These are phyloP conservation scores for Pontoporia blainvillei DNA, from an alignment of 2,113 vertebrate species.

Conservation along the genomic window DNA sequence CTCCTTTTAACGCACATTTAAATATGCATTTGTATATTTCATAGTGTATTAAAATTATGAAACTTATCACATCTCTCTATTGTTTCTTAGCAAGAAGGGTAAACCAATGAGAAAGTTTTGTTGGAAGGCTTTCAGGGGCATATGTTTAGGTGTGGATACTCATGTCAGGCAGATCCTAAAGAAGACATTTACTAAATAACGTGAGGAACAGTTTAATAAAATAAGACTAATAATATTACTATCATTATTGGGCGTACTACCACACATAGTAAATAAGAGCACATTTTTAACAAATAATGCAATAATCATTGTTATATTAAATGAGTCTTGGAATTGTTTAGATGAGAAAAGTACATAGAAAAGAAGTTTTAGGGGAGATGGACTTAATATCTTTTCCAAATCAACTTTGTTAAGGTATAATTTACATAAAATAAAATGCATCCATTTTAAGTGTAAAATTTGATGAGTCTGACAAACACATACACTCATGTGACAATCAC, in stretches of 20 bases:
- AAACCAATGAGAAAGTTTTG: neutral
- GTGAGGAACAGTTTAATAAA: neutral
- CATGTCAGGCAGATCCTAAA: neutral
- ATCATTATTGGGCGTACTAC: neutral
- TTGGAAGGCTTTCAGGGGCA: neutral
- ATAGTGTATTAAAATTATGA: neutral
- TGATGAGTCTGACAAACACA: neutral
- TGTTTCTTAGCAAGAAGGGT: neutral
- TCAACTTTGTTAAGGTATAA: neutral
- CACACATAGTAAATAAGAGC: neutral
- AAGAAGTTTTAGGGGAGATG: neutral
- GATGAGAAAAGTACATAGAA: neutral
- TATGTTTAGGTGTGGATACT: neutral
- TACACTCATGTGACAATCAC: neutral
- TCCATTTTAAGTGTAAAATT: neutral
- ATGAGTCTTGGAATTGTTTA: neutral
- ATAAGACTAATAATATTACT: neutral
- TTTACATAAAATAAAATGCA: neutral
- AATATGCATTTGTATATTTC: neutral
- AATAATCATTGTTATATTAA: neutral
- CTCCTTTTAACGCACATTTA: neutral
- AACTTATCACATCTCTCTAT: neutral
- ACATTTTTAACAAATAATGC: neutral
- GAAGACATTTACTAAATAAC: neutral
- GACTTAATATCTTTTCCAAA: conserved; percentile 6